These are phyloP conservation scores for Drosophila conformis DNA, from an alignment of 2,888 invertebrate species.

Conservation along the genomic window DNA sequence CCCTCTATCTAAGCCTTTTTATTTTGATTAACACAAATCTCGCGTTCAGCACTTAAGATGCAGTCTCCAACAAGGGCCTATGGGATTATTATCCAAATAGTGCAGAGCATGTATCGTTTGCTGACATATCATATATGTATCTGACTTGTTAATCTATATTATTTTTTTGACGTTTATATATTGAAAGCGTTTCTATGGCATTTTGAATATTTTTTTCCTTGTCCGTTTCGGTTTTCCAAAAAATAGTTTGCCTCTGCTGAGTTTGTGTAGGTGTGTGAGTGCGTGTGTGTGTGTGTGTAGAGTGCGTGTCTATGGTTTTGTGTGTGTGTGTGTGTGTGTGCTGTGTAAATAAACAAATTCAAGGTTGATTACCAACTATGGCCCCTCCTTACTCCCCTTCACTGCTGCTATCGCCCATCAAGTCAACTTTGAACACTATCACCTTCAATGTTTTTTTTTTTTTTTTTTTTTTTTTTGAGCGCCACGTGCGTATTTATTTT, in stretches of 20 bases:
- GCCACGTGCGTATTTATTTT: conserved; percentile 43
- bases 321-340: conserved; percentile 31
- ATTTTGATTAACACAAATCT: neutral
- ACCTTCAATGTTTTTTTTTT: conserved; percentile 43
- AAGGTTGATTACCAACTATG: conserved; percentile 76
- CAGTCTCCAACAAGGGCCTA: neutral
- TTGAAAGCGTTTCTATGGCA: conserved; percentile 11
- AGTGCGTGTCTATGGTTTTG: conserved; percentile 9
- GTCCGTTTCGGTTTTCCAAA: conserved; percentile 18
- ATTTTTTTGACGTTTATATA: neutral
- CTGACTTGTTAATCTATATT: conserved; percentile 17
- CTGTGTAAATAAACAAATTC: conserved; percentile 67
- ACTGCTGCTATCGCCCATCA: conserved; percentile 26
- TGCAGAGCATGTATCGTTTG: neutral
- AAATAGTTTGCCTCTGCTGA: conserved; percentile 30
- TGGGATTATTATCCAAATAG: neutral
- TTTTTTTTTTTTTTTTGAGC: conserved; percentile 14
- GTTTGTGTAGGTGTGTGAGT: conserved; percentile 18
- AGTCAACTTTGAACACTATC: conserved; percentile 48
- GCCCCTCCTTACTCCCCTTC: conserved; percentile 5
- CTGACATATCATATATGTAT: neutral
- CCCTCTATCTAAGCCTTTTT: neutral
- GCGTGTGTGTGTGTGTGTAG: conserved; percentile 17
- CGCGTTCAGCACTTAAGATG: neutral
- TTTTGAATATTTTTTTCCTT: neutral